Percentiles rank a stretch among this genome's conserved stretches.
Evolutionary conservation across 2,113 vertebrate species (phyloP).

Genomic region (Cyprinodon tularosa): DNA sequence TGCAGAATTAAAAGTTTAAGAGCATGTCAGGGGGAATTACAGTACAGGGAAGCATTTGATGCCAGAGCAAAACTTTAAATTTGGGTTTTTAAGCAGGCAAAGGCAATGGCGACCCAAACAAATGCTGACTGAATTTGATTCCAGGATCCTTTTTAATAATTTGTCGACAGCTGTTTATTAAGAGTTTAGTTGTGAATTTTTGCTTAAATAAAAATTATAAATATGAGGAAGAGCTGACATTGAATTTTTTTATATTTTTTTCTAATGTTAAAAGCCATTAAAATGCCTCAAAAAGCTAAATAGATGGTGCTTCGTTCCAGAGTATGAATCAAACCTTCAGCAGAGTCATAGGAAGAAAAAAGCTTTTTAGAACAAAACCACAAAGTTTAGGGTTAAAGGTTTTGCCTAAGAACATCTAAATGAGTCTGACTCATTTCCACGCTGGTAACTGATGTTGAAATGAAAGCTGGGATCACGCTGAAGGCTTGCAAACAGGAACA

Average conservation of each 20-base stretch:
- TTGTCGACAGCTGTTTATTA: no score
- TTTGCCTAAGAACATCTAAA: background rate
- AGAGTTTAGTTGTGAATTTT: background rate
- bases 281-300: background rate
- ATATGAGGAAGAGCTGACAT: background rate
- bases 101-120: background rate
- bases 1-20: background rate
- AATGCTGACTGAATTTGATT: no score
- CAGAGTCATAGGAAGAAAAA: no score
- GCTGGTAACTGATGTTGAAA: background rate
- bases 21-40: background rate
- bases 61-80: background rate
- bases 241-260: no score
- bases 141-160: no score
- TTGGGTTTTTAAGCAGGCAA: background rate
- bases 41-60: background rate
- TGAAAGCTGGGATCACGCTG: background rate
- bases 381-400: background rate
- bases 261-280: background rate
- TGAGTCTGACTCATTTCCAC: background rate
- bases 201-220: background rate
- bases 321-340: no score
- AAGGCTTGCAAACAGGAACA: background rate
- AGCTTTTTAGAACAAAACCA: no score
- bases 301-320: no score